phyloP scores from a whole-genome alignment of 2,797 vertebrate genomes.

The Picus viridis region DNA sequence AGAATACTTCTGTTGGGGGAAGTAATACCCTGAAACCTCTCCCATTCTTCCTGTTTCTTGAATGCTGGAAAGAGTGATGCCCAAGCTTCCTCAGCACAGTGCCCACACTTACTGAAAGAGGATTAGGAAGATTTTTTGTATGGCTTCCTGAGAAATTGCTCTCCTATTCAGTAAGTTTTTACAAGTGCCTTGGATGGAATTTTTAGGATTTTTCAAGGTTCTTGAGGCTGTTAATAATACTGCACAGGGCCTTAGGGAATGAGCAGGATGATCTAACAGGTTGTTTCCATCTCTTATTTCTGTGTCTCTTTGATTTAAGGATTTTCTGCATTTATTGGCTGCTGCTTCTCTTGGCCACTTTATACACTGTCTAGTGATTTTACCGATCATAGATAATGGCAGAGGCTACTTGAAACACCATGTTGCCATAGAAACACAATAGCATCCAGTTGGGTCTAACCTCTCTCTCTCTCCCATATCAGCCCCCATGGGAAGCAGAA shows the following conservation, averaged over 20 bases:
- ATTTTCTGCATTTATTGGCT: conserved; percentile 63
- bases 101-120: background rate
- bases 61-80: background rate
- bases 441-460: conserved; percentile 51
- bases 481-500: conserved; percentile 54
- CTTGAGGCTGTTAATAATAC: conserved; percentile 38
- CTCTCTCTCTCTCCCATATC: conserved; percentile 5
- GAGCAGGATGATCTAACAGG: conserved; percentile 33
- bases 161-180: conserved; percentile 26
- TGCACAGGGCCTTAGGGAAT: conserved; percentile 14
- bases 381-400: conserved; percentile 39
- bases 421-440: conserved; percentile 61
- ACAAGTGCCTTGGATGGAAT: conserved; percentile 14
- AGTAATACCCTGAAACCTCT: background rate
- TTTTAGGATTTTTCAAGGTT: conserved; percentile 55
- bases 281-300: conserved; percentile 57
- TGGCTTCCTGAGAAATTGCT: conserved; percentile 43
- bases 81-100: background rate
- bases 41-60: background rate
- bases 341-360: conserved; percentile 49
- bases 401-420: conserved; percentile 20
- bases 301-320: conserved; percentile 59
- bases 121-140: background rate
- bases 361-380: conserved; percentile 19
- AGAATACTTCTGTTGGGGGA: background rate